A percentile compares a stretch with the other conserved stretches of the same genome.
These are phyloP conservation scores for Zoanthus gigantus DNA, from an alignment of 92 coral and sea anemone genomes.

Conservation along the genomic window DNA sequence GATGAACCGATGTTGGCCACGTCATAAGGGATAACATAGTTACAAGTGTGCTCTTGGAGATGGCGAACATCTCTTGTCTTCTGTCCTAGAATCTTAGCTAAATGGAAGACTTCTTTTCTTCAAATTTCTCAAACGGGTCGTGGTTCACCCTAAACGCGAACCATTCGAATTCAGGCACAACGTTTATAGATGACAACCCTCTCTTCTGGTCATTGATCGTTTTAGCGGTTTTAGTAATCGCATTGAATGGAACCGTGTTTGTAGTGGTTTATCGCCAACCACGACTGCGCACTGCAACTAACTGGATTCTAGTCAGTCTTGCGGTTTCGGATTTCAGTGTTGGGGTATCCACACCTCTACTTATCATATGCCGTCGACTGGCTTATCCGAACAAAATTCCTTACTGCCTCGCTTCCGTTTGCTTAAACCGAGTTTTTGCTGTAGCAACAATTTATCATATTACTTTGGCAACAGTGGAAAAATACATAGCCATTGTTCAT, in stretches of 20 bases:
- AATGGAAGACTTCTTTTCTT: not conserved
- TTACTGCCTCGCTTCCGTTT: slow-evolving; percentile 24
- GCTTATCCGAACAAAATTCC: not conserved
- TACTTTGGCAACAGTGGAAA: slow-evolving; percentile 74
- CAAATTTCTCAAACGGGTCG: not conserved
- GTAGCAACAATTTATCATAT: slow-evolving; percentile 77
- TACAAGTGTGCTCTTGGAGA: not conserved
- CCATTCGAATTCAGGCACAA: not conserved
- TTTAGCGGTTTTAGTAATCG: slow-evolving; percentile 1
- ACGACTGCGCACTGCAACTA: slow-evolving; percentile 31
- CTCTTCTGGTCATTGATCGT: not conserved
- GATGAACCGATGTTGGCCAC: too few species aligned
- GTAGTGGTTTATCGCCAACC: slow-evolving; percentile 35
- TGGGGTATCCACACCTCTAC: slow-evolving; percentile 22
- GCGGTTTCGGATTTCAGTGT: slow-evolving; percentile 28
- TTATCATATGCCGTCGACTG: slow-evolving; percentile 3
- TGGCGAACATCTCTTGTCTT: not conserved
- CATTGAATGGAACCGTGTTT: slow-evolving; percentile 34
- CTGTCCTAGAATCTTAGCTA: not conserved
- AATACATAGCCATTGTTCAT: slow-evolving; percentile 76
- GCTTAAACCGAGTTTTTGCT: slow-evolving; percentile 47
- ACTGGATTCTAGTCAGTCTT: slow-evolving; percentile 47
- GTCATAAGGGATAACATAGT: not conserved
- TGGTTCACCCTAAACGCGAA: not conserved
- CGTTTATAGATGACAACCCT: not conserved